phyloP scores from a whole-genome alignment of 2,888 invertebrate genomes.

The Erebia epiphron region DNA sequence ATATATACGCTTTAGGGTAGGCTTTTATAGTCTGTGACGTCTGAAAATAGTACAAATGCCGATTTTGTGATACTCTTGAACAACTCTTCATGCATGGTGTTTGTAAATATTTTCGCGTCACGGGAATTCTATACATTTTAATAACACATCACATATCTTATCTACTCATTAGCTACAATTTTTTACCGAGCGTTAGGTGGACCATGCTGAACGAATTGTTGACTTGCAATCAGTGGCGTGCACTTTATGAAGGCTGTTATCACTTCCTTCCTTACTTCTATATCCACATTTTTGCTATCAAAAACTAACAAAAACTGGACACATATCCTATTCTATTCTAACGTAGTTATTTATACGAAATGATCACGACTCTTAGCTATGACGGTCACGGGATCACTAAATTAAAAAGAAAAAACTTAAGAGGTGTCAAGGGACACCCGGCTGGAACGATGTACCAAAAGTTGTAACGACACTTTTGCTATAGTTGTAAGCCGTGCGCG shows the following conservation, averaged over 20 bases:
- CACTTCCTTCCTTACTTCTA: not conserved
- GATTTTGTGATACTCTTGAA: slow-evolving; percentile 42
- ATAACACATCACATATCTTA: slow-evolving; percentile 79
- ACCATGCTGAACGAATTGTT: slow-evolving; percentile 54
- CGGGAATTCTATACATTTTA: slow-evolving; percentile 59
- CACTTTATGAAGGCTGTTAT: not conserved
- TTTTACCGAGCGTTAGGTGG: slow-evolving; percentile 75
- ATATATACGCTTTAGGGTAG: slow-evolving; percentile 76
- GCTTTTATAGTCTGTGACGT: slow-evolving; percentile 54
- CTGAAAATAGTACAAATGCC: slow-evolving; percentile 44
- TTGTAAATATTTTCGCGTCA: slow-evolving; percentile 48
- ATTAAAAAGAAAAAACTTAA: no score
- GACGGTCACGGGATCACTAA: no score
- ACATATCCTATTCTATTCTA: no score
- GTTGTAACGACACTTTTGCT: no score
- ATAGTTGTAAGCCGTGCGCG: no score
- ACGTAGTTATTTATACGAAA: no score
- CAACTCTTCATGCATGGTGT: not conserved
- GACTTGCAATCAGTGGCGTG: slow-evolving; percentile 31
- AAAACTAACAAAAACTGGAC: no score
- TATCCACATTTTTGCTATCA: no score
- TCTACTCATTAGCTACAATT: slow-evolving; percentile 73
- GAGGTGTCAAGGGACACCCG: no score
- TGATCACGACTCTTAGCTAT: no score
- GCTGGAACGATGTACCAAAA: no score